phyloP scores from a whole-genome alignment of 2,113 vertebrate genomes.

The Epinephelus fuscoguttatus region DNA sequence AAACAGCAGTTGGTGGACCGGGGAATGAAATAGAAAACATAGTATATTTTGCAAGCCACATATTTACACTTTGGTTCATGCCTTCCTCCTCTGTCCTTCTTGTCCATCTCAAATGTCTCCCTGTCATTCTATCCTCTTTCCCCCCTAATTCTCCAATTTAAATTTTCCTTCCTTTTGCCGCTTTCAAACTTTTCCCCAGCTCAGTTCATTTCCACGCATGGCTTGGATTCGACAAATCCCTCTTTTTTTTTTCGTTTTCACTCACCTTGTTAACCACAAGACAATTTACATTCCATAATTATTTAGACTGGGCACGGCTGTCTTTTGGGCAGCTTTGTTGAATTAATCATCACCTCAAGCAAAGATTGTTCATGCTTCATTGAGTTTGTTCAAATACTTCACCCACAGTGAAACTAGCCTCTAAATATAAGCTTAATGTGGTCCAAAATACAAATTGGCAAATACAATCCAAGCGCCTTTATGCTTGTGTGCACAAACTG shows the following conservation, averaged over 20 bases:
- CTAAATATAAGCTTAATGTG: slow-evolving; percentile 23
- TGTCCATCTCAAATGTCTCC: neutral
- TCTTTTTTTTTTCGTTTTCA: slow-evolving; percentile 44
- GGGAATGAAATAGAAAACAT: neutral
- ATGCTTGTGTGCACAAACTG: slow-evolving; percentile 1
- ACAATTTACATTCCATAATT: slow-evolving; percentile 54
- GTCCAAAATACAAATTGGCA: slow-evolving; percentile 27
- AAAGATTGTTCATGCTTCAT: slow-evolving; percentile 29
- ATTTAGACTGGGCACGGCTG: slow-evolving; percentile 25
- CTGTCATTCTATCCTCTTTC: neutral
- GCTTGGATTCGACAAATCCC: slow-evolving; percentile 28
- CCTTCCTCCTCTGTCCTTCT: neutral
- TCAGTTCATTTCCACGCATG: slow-evolving; percentile 14
- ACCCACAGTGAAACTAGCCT: slow-evolving; percentile 18
- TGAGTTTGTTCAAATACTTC: slow-evolving; percentile 29
- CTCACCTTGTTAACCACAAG: slow-evolving; percentile 48
- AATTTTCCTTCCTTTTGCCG: neutral
- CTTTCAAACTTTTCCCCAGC: slow-evolving; percentile 5
- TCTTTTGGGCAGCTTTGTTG: slow-evolving; percentile 39
- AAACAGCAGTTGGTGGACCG: neutral
- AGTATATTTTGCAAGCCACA: neutral
- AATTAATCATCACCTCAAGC: slow-evolving; percentile 52
- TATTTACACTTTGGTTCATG: neutral
- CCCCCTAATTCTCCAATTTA: neutral
- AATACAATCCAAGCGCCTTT: slow-evolving; percentile 1